phyloP scores from a whole-genome alignment of 2,797 vertebrate species.

The Cichlasoma orientale region DNA sequence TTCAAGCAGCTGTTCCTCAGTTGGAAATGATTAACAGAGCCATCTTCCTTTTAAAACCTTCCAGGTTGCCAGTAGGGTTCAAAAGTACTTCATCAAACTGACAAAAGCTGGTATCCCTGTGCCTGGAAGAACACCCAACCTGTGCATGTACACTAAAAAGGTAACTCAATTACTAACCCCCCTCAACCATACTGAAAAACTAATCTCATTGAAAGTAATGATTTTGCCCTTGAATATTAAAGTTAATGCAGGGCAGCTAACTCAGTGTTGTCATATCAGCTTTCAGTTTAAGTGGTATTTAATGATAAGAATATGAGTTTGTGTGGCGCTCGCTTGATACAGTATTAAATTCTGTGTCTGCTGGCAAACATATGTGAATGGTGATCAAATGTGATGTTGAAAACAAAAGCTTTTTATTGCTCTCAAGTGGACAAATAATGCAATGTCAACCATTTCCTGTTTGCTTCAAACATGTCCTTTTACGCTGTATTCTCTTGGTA shows the following conservation, averaged over 20 bases:
- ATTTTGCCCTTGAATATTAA: background rate
- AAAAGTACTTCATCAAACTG: slow-evolving; percentile 99
- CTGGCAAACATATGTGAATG: background rate
- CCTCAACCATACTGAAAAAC: background rate
- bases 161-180: slow-evolving; percentile 67
- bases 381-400: background rate
- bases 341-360: slow-evolving; percentile 3
- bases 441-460: background rate
- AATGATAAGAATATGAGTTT: slow-evolving; percentile 1
- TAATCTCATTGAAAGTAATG: background rate
- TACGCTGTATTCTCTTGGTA: background rate
- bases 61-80: slow-evolving; percentile 97
- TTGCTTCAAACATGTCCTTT: background rate
- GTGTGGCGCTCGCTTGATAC: background rate
- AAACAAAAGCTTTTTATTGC: background rate
- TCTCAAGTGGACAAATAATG: slow-evolving; percentile 1
- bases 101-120: slow-evolving; percentile 99
- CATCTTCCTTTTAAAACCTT: slow-evolving; percentile 50
- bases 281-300: background rate
- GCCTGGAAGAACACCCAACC: slow-evolving; percentile 96
- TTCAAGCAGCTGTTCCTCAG: slow-evolving; percentile 28
- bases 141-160: slow-evolving; percentile 99
- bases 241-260: background rate
- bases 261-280: background rate
- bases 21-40: slow-evolving; percentile 41